Evolutionary conservation across 2,797 vertebrate genomes (phyloP), one percentile per base, ranked within the genome.

Genomic region (Euthynnus affinis): DNA sequence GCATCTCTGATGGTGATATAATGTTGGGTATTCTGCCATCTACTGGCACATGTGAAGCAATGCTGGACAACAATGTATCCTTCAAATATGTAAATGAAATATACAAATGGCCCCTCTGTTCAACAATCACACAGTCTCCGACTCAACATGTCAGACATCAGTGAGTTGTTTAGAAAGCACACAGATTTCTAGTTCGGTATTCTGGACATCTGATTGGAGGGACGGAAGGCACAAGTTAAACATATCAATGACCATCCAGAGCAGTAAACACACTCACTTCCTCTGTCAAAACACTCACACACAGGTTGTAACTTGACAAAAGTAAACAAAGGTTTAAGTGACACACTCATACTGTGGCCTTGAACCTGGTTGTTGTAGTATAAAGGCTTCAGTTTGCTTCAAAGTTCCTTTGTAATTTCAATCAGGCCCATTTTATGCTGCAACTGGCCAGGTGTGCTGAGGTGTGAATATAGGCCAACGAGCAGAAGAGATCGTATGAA

Each of bases 151-250:
- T 25, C 25, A 49, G 46, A 74, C 3, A 7, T 60, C 32, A 52
- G 9, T 25, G 42, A 6, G 48, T 23, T 14, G 48, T 23, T 44
- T 20, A 67, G 17, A 29, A 34, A 49, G 20, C 25, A 62, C 32
- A 40, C 18, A 20, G 18, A 51, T 49, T 60, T 52, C 20, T 53
- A 42, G 3, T 17, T 64, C 10, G 59, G 60, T 42, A 22, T 32
- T 56, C 27, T 25, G 49, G 32, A 42, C 1, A 0, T 64, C 10
- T 13, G 17, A 52, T 12, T 23, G 42, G 25, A 66, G 5, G 29
- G 53, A 64, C 27, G 37, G 53, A 81, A 82, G 84, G 80, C 80
- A 82, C 76, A 49, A 20, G 20, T 23, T 75, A 48, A 74, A 49
- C 13, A 9, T 3, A 0, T 58, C 22, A 20, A 10, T 3, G 37